These are phyloP conservation scores for Pristionchus mayeri DNA, from an alignment of 2,888 invertebrate genomes.

Conservation along the genomic window DNA sequence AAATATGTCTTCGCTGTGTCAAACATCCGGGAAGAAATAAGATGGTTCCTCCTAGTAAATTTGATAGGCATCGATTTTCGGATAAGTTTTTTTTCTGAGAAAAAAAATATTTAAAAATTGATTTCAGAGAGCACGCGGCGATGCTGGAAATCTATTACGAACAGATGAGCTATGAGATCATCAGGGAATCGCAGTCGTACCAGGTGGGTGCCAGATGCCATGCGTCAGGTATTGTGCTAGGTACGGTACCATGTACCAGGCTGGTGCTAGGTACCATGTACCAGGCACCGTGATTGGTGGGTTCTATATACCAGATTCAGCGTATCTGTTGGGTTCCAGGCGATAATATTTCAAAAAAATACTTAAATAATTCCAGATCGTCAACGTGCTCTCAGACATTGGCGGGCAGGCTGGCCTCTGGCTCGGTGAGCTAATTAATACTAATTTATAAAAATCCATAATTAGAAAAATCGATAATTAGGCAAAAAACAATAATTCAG, in stretches of 20 bases:
- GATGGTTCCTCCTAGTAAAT: too few relatives aligned
- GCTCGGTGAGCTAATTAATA: constrained; percentile 59
- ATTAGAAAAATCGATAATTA: not conserved
- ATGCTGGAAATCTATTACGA: constrained; percentile 76
- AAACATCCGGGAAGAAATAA: too few relatives aligned
- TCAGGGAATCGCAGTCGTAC: constrained; percentile 72
- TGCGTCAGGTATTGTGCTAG: too few relatives aligned
- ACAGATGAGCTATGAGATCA: constrained; percentile 74
- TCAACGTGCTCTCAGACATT: constrained; percentile 72
- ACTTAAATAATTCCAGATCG: constrained; percentile 58
- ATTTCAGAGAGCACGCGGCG: constrained; percentile 69
- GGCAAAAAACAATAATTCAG: constrained; percentile 5
- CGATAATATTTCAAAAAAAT: not conserved
- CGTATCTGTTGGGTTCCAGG: too few relatives aligned
- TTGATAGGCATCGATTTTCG: too few relatives aligned
- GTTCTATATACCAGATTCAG: too few relatives aligned
- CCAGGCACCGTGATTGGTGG: too few relatives aligned
- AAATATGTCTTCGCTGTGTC: too few relatives aligned
- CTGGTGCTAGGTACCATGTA: too few relatives aligned
- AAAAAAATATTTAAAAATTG: not conserved
- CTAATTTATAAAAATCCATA: not conserved
- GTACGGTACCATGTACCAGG: too few relatives aligned
- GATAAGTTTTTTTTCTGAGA: too few relatives aligned
- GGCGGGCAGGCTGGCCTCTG: constrained; percentile 75
- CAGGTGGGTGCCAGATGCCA: constrained; percentile 58